Conservation (phyloP, 1,140 invertebrate genomes). For the Neodiprion fabricii region DNA sequence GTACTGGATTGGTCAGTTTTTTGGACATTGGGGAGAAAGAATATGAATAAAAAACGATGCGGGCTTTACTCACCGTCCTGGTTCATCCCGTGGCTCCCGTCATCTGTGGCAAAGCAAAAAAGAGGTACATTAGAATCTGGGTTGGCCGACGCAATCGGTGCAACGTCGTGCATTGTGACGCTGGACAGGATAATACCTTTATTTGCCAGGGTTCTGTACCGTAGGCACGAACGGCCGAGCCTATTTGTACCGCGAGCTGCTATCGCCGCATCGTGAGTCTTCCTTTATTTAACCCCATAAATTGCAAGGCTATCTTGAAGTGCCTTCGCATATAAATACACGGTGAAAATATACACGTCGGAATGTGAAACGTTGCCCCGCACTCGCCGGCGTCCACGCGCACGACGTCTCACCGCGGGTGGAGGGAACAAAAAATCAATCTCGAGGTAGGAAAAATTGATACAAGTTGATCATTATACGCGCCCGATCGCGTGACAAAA, state of each 20-base stretch:
- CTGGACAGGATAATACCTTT: background rate
- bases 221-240: constrained; percentile 42
- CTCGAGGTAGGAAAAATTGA: too few species aligned
- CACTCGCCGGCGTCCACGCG: too few species aligned
- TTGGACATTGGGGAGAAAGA: background rate
- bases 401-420: too few species aligned
- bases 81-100: constrained; percentile 57
- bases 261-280: constrained; percentile 54
- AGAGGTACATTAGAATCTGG: constrained; percentile 26
- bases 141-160: background rate
- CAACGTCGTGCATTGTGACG: background rate
- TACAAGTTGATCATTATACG: too few species aligned
- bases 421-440: too few species aligned
- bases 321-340: constrained; percentile 39
- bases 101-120: constrained; percentile 48
- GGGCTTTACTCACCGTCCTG: constrained; percentile 53
- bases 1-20: background rate
- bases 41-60: constrained; percentile 14
- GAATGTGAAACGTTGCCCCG: constrained; percentile 32
- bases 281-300: constrained; percentile 60
- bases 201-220: constrained; percentile 25
- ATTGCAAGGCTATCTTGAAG: constrained; percentile 55
- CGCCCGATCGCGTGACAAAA: too few species aligned
- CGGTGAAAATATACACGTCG: constrained; percentile 38
- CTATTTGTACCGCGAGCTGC: constrained; percentile 49